Evolutionary conservation across 1,140 invertebrate genomes (phyloP).

Genomic region (Xylocopa sonorina): DNA sequence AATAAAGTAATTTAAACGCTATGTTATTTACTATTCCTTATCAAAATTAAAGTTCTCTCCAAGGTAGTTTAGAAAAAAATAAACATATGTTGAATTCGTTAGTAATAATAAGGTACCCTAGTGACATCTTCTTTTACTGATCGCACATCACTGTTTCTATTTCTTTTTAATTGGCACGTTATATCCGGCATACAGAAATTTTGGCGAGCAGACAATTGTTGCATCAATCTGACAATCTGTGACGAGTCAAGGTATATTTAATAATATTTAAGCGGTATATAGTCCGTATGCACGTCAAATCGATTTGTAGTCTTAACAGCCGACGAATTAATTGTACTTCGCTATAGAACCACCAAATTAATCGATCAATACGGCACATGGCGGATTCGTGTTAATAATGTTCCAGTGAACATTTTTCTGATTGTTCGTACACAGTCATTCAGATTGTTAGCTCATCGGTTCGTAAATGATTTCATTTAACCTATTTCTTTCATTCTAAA

Average conservation of each 20-base stretch:
- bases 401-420: slow-evolving; percentile 15
- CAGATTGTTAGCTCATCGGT: background rate
- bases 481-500: slow-evolving; percentile 2
- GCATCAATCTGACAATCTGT: slow-evolving; percentile 33
- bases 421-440: slow-evolving; percentile 7
- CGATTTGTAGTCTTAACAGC: background rate
- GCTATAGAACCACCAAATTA: slow-evolving; percentile 34
- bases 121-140: slow-evolving; percentile 32
- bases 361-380: slow-evolving; percentile 66
- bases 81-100: slow-evolving; percentile 14
- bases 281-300: background rate
- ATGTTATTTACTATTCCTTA: background rate
- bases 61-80: background rate
- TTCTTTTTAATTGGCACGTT: slow-evolving; percentile 43
- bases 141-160: slow-evolving; percentile 11
- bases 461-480: slow-evolving; percentile 12
- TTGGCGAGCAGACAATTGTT: slow-evolving; percentile 46
- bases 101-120: background rate
- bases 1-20: background rate
- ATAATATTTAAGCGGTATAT: slow-evolving; percentile 34
- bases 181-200: slow-evolving; percentile 36
- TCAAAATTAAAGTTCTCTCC: background rate
- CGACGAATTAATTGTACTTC: slow-evolving; percentile 11
- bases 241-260: slow-evolving; percentile 47
- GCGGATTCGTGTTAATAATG: slow-evolving; percentile 34